Base-by-base conservation (phyloP, 2,888 invertebrate species). In the Pilophorus perplexus region DNA sequence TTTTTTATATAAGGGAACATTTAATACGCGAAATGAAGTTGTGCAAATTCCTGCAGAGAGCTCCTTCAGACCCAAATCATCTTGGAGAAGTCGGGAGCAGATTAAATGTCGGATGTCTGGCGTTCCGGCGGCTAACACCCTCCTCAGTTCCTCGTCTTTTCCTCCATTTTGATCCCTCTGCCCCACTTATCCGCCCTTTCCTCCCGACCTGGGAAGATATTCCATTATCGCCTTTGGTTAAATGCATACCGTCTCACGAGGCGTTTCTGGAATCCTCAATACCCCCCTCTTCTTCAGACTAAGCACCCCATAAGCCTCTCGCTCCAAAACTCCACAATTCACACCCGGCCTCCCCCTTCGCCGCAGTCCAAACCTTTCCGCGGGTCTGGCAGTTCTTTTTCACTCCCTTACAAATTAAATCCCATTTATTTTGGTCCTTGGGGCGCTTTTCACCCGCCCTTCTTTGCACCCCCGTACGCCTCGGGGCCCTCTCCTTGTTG, bases 41-140 rank as follows among this genome's bases (percentile, higher is more conserved):
- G n/a, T n/a, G n/a, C n/a, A n/a, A n/a, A 33, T 8, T 8, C 12
- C 33, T 12, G 33, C 33, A 8, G 6, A 33, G 6, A 6, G 33
- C 33, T 33, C 12, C 33, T 6, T 33, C 12, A 6, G 6, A 33
- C 33, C 6, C 33, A 33, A 33, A 12, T 6, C 6, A 33, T 33
- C 12, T 33, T 33, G 33, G 33, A 33, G 33, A 33, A 33, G 33
- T 6, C 6, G 33, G 12, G 33, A 52, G 2, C 52, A 27, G 52
- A 52, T 52, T 52, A 28, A 52, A 52, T 52, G 52, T 28, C 52
- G 28, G 6, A 52, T 52, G 52, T 52, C 52, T 52, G 28, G 52
- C 28, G 27, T 52, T 52, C 52, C 52, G 27, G 10, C 28, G 3
- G 50, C 52, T 33, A n/a, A n/a, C n/a, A n/a, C n/a, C n/a, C n/a